Conservation (phyloP, 2,888 invertebrate species). For the Drosophila parthenogenetica region DNA sequence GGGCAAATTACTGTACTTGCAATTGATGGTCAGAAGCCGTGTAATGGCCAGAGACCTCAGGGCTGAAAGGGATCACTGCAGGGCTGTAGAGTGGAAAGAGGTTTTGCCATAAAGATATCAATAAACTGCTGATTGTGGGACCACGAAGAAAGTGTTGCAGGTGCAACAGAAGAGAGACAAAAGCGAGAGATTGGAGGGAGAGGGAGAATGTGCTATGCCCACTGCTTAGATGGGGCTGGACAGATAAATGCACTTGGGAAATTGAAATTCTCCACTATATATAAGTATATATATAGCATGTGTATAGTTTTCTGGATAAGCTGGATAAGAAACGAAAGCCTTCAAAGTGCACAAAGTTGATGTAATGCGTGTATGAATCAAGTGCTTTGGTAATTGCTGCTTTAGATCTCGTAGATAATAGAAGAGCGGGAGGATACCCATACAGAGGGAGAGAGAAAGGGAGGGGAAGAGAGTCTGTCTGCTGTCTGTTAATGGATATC, state of each 20-base stretch:
- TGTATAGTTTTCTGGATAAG: slow-evolving; percentile 28
- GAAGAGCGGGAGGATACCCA: neutral
- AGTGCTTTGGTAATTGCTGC: slow-evolving; percentile 54
- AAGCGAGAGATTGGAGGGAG: neutral
- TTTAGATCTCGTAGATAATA: neutral
- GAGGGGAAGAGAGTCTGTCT: slow-evolving; percentile 10
- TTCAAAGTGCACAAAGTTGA: slow-evolving; percentile 15
- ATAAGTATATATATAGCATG: neutral
- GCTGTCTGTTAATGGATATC: slow-evolving; percentile 47
- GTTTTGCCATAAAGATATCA: slow-evolving; percentile 50
- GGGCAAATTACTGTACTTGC: slow-evolving; percentile 72
- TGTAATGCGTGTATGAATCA: slow-evolving; percentile 25
- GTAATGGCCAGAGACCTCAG: slow-evolving; percentile 44
- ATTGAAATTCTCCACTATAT: slow-evolving; percentile 60
- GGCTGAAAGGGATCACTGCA: slow-evolving; percentile 14
- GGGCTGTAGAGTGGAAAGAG: neutral
- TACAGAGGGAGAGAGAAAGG: neutral
- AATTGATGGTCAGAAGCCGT: slow-evolving; percentile 62
- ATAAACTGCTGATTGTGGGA: slow-evolving; percentile 38
- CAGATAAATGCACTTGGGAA: slow-evolving; percentile 41
- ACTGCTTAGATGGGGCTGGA: slow-evolving; percentile 12
- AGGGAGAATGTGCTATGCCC: slow-evolving; percentile 6
- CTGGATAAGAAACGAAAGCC: slow-evolving; percentile 11
- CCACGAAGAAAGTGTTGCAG: slow-evolving; percentile 59
- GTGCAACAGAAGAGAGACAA: slow-evolving; percentile 2